A percentile compares a stretch with the other conserved stretches of the same genome.
These are phyloP conservation scores for Strongylocentrotus purpuratus DNA, from an alignment of 35 echinoderm and acorn worm genomes.

Conservation along the genomic window DNA sequence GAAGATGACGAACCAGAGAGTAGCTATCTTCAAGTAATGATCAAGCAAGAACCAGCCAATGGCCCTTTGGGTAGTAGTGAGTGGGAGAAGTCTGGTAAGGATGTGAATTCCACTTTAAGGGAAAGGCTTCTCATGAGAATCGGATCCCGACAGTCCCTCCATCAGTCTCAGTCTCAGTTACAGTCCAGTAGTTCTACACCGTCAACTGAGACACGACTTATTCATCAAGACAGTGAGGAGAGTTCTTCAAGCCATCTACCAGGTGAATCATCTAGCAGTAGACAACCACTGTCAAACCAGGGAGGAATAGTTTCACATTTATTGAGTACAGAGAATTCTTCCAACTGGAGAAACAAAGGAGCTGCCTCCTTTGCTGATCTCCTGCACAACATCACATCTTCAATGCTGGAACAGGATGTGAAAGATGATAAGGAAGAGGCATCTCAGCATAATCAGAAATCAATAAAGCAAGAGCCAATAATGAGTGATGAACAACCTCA, in stretches of 20 bases:
- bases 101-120: not conserved
- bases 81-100: not conserved
- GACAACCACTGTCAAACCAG: not conserved
- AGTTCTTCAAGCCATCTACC: not conserved
- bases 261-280: not conserved
- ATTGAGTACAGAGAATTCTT: constrained; percentile 23
- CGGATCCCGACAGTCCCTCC: not conserved
- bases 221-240: not conserved
- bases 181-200: not conserved
- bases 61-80: not conserved
- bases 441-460: not conserved
- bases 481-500: constrained; percentile 15
- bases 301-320: constrained; percentile 33
- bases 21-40: not conserved
- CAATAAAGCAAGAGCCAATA: not conserved
- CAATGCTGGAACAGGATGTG: not conserved
- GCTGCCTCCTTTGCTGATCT: constrained; percentile 37
- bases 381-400: constrained; percentile 30
- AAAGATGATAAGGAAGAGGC: not conserved
- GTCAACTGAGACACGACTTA: not conserved
- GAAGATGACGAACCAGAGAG: not conserved
- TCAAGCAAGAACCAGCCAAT: not conserved
- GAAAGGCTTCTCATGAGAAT: not conserved
- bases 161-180: not conserved
- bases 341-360: not conserved